Evolutionary conservation across 1,140 invertebrate genomes (phyloP), one percentile per base, ranked within the genome.

Genomic region (Linepithema humile): DNA sequence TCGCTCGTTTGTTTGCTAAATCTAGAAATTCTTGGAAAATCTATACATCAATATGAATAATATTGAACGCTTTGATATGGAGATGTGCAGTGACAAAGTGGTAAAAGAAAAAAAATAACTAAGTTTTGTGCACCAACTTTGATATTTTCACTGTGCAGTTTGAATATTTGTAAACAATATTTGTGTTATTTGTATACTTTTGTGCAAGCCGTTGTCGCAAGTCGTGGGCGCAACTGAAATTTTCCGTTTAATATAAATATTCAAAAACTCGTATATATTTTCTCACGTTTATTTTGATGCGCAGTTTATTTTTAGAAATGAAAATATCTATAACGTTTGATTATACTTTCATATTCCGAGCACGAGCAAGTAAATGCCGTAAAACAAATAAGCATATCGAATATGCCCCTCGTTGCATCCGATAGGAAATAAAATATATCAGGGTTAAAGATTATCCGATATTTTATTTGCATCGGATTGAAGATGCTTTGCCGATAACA

Each of bases 121-220:
- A 3, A 48, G 3, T 9, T 0, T n/a, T 45, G 38, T 75, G 59
- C 62, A 65, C 65, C 43, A 64, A 5, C 17, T 60, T 29, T 15
- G 38, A 60, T 74, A 77, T 77, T 77, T 65, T 23, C 7, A 9
- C 7, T 2, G 29, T 17, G 12, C 17, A 20, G 32, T 65, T 2
- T 64, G 40, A 23, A 77, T 77, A 77, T 65, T 50, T 65, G 40
- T 48, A 57, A 73, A 38, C 40, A 57, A 38, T 73, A 73, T 57
- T 73, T 73, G 43, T 29, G 15, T 65, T 65, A 77, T 50, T 64
- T 64, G n/a, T 17, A 3, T 12, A 48, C 4, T 64, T 75, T 62
- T 48, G n/a, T 64, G 17, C 10, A 26, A 3, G 3, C 3, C 15
- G 9, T 17, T 35, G 17, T 64, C 0, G 7, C 38, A 64, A 48